Conservation (phyloP, 1,140 invertebrate genomes). For the Saxidomus purpurata region DNA sequence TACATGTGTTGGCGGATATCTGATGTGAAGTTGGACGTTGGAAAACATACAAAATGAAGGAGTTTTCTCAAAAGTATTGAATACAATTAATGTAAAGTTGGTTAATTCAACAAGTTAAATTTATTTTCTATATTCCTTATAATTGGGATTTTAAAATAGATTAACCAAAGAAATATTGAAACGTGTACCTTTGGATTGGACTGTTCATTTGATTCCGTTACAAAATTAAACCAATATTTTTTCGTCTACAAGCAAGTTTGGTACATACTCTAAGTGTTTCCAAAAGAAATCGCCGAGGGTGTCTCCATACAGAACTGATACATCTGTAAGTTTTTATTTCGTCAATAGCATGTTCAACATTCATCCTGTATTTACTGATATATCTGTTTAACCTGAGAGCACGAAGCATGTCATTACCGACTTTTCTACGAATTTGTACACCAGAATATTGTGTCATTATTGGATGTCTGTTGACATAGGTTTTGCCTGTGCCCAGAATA, state of each 20-base stretch:
- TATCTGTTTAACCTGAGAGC: background rate
- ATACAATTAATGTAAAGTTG: no score
- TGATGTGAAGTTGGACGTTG: no score
- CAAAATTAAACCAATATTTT: background rate
- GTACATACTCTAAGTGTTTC: background rate
- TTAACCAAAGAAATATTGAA: no score
- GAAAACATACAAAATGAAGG: no score
- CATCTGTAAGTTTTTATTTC: background rate
- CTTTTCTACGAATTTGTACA: background rate
- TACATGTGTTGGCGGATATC: no score
- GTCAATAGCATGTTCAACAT: background rate
- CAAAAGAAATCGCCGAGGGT: background rate
- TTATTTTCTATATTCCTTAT: no score
- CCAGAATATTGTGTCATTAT: background rate
- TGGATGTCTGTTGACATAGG: background rate
- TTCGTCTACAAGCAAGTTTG: background rate
- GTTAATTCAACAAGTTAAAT: no score
- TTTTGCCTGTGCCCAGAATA: background rate
- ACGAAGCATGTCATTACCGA: background rate
- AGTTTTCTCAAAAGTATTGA: no score
- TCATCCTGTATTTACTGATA: background rate
- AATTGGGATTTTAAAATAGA: no score
- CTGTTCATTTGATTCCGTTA: no score
- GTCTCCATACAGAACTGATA: no score
- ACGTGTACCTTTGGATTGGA: no score